Evolutionary conservation across 2,113 vertebrate species (phyloP), one percentile per base, ranked within the genome.

Genomic region (Illadopsis cleaveri): DNA sequence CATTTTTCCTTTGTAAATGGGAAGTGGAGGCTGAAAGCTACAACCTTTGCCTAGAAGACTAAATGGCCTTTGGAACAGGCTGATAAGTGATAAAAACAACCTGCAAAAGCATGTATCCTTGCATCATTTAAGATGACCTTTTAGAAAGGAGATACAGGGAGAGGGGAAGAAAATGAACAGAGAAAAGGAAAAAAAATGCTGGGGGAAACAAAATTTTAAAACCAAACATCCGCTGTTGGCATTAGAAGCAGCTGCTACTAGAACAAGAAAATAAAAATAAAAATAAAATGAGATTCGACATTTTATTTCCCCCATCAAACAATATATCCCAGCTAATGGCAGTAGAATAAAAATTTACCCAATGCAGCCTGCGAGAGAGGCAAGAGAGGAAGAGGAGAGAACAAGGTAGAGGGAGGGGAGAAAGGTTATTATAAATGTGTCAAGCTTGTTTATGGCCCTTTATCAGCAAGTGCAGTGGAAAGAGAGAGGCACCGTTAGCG

Each of bases 351-450:
- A 97, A 97, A 98, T 96, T 90, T 95, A 96, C 96, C 95, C 83
- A 2, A 90, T 56, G 73, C 72, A 96, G 95, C 48, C 15, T 80
- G 82, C 0, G 7, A 97, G 85, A 57, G 68, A 96, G 79, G 91
- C 45, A 95, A 91, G 68, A 94, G 92, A 95, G 84, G 95, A 97
- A 95, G 62, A 83, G 93, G 90, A 93, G 89, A 97, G 91, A 94
- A 60, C 47, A 65, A 77, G 82, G 81, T 82, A 93, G 79, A 72
- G 80, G 71, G 91, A 95, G 89, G 94, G 94, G 87, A 94, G 94
- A 96, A 98, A 97, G 97, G 97, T 98, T 97, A 98, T 98, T 98
- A 98, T 97, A 96, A 97, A 97, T 91, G 95, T 97, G 97, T 97
- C 98, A 95, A 81, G 93, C 80, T 97, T 94, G 97, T 98, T 98